These are phyloP conservation scores for Cyrtodaria siliqua DNA, from an alignment of 2,888 invertebrate genomes.

Conservation along the genomic window DNA sequence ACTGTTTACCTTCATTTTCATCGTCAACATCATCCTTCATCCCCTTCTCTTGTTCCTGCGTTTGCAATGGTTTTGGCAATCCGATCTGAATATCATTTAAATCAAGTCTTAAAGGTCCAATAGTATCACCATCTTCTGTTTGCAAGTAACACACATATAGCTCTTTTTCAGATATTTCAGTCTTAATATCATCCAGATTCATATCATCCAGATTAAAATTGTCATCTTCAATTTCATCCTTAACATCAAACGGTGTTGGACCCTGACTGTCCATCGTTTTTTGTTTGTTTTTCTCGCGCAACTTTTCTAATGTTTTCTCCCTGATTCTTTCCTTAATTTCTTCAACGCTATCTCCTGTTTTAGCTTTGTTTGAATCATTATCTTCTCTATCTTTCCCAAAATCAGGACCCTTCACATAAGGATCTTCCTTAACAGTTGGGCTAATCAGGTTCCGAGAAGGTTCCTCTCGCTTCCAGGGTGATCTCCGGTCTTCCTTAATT, in stretches of 20 bases:
- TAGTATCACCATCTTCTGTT: slow-evolving; percentile 77
- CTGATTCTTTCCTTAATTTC: slow-evolving; percentile 38
- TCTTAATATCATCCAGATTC: slow-evolving; percentile 67
- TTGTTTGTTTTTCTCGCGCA: slow-evolving; percentile 20
- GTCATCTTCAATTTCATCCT: slow-evolving; percentile 38
- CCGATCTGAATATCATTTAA: slow-evolving; percentile 76
- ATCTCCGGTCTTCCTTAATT: slow-evolving; percentile 45
- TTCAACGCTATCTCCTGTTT: slow-evolving; percentile 29
- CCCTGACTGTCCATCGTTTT: slow-evolving; percentile 63
- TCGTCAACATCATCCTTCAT: slow-evolving; percentile 12
- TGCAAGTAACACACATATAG: slow-evolving; percentile 78
- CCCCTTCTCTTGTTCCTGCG: slow-evolving; percentile 24
- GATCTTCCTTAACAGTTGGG: slow-evolving; percentile 27
- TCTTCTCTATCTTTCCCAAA: not conserved
- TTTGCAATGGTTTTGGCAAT: slow-evolving; percentile 53
- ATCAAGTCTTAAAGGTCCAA: slow-evolving; percentile 80
- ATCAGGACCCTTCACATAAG: slow-evolving; percentile 24
- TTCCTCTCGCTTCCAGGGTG: slow-evolving; percentile 44
- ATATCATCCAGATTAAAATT: slow-evolving; percentile 57
- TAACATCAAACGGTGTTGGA: slow-evolving; percentile 33
- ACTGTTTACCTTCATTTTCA: slow-evolving; percentile 31
- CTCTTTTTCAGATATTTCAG: slow-evolving; percentile 70
- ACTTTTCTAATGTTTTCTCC: slow-evolving; percentile 39
- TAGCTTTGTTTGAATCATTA: slow-evolving; percentile 8
- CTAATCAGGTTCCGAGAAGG: not conserved